These are phyloP conservation scores for Sebastes reedi DNA, from an alignment of 2,797 vertebrate species.

Conservation along the genomic window DNA sequence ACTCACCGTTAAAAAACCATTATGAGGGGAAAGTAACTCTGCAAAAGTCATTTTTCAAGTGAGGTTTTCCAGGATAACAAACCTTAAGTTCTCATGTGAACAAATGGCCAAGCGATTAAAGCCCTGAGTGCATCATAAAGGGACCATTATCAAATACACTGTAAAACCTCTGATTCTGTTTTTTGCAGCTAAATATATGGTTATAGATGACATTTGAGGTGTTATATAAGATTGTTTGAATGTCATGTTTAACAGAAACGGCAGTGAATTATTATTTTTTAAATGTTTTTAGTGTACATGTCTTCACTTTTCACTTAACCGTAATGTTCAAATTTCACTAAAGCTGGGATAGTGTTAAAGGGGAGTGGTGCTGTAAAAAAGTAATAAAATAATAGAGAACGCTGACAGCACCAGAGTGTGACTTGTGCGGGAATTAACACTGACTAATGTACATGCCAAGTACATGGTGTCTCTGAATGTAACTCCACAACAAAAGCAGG, in stretches of 20 bases:
- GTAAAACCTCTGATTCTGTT: conserved; percentile 30
- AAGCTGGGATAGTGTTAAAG: conserved; percentile 10
- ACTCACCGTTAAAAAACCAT: conserved; percentile 70
- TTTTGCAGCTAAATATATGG: conserved; percentile 20
- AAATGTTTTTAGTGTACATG: conserved; percentile 6
- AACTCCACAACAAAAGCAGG: conserved; percentile 64
- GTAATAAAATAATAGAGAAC: conserved; percentile 37
- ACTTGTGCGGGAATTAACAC: conserved; percentile 30
- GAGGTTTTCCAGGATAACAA: conserved; percentile 76
- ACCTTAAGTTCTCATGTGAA: conserved; percentile 66
- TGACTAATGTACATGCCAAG: conserved; percentile 18
- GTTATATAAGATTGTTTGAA: conserved; percentile 1
- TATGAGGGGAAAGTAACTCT: conserved; percentile 66
- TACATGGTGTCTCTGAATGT: conserved; percentile 24
- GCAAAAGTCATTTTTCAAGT: conserved; percentile 71
- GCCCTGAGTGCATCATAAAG: conserved; percentile 49
- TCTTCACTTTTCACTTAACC: conserved; percentile 27
- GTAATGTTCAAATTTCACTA: conserved; percentile 14
- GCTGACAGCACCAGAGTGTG: conserved; percentile 18
- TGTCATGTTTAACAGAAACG: conserved; percentile 22
- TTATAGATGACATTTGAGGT: conserved; percentile 5
- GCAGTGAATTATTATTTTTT: background rate
- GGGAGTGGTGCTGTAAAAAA: conserved; percentile 26
- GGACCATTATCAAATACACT: conserved; percentile 58
- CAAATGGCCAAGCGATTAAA: conserved; percentile 62